Percentiles rank a stretch among this genome's conserved stretches.
phyloP scores from a whole-genome alignment of 1,140 invertebrate species.

The Panagrolaimus sp. region DNA sequence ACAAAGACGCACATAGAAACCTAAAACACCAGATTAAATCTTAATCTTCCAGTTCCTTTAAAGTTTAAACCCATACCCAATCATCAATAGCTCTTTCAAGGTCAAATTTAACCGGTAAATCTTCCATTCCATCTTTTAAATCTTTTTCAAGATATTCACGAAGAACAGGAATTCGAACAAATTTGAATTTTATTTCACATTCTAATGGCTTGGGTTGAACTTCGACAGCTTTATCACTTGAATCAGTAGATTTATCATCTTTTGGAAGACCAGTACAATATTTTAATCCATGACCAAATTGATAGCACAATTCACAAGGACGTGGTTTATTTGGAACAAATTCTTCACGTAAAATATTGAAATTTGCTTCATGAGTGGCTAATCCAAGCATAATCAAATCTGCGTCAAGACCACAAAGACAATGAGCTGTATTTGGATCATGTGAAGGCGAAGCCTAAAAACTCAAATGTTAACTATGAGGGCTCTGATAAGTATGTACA shows the following conservation, averaged over 20 bases:
- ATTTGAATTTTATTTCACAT: constrained; percentile 62
- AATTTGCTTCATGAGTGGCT: constrained; percentile 96
- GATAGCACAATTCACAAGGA: constrained; percentile 92
- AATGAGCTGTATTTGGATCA: constrained; percentile 94
- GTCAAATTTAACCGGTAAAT: constrained; percentile 76
- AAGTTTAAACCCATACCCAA: constrained; percentile 86
- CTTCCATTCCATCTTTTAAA: constrained; percentile 73
- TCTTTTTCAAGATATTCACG: constrained; percentile 89
- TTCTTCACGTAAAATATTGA: constrained; percentile 84
- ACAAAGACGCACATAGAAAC: constrained; percentile 99
- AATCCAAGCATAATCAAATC: constrained; percentile 93
- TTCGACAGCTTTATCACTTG: constrained; percentile 40
- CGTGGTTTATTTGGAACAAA: constrained; percentile 92
- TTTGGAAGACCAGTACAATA: constrained; percentile 73
- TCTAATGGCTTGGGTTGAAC: constrained; percentile 44
- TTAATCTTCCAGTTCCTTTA: constrained; percentile 63
- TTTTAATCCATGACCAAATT: constrained; percentile 90
- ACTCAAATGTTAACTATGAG: too few species aligned
- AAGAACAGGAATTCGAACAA: constrained; percentile 76
- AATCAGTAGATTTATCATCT: constrained; percentile 40
- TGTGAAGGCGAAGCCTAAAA: constrained; percentile 75
- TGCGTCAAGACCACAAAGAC: constrained; percentile 91
- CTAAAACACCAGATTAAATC: constrained; percentile 66
- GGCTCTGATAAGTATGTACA: not conserved
- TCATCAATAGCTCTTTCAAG: constrained; percentile 82